A percentile compares a stretch with the other conserved stretches of the same genome.
Evolutionary conservation across 2,888 invertebrate genomes (phyloP).

Genomic region (Phortica magna): DNA sequence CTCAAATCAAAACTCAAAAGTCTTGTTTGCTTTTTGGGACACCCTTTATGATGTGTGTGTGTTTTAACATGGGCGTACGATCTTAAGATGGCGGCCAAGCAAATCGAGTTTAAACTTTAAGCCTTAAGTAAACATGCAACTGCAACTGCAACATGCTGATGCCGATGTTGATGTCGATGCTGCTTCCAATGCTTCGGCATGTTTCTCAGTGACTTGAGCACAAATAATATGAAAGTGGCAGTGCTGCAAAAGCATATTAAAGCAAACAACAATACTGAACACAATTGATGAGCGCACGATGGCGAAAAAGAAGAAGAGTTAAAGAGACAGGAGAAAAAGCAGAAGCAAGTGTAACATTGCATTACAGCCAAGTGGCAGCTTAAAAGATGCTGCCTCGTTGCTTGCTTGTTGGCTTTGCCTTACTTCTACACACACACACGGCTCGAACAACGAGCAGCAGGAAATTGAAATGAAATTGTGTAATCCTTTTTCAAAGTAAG

Average conservation of each 20-base stretch:
- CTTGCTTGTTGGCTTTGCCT: constrained; percentile 51
- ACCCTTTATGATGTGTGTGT: constrained; percentile 1
- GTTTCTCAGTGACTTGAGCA: too few relatives aligned
- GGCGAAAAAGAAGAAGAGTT: background rate
- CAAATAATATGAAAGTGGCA: too few relatives aligned
- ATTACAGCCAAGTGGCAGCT: constrained; percentile 21
- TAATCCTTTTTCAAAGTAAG: constrained; percentile 63
- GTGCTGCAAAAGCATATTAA: constrained; percentile 18
- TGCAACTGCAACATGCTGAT: constrained; percentile 38
- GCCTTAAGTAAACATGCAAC: constrained; percentile 65
- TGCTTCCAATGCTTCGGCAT: too few relatives aligned
- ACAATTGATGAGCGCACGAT: constrained; percentile 2
- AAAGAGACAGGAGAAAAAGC: background rate
- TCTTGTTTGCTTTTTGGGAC: background rate
- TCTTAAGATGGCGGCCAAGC: constrained; percentile 67
- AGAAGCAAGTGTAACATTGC: background rate
- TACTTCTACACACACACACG: background rate
- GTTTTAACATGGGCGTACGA: constrained; percentile 26
- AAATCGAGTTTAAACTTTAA: constrained; percentile 70
- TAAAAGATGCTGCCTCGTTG: constrained; percentile 32
- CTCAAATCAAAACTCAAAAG: constrained; percentile 54
- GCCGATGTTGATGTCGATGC: background rate
- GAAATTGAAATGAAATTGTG: constrained; percentile 70
- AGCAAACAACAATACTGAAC: constrained; percentile 2
- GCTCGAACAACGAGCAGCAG: constrained; percentile 37